A percentile compares a stretch with the other conserved stretches of the same genome.
Conservation (phyloP, 2,888 invertebrate species). For the Shargacucullia verbasci region DNA sequence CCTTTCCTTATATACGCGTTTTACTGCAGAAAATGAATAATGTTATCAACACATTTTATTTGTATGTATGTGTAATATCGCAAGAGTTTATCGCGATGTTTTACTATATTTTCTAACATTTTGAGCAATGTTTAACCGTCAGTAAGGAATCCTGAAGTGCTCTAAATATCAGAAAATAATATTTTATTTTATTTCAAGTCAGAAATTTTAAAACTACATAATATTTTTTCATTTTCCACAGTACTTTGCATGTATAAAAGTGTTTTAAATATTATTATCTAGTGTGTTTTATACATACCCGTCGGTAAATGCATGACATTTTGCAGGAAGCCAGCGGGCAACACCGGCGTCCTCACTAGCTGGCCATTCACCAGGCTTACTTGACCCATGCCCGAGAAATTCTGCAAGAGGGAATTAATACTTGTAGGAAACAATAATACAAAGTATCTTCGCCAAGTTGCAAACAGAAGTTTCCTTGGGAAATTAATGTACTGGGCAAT, state of each 20-base stretch:
- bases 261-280: no score
- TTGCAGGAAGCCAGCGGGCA: constrained; percentile 92
- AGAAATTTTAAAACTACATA: neutral
- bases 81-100: no score
- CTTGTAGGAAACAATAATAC: no score
- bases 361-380: constrained; percentile 90
- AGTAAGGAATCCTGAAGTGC: no score
- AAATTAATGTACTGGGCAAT: no score
- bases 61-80: no score
- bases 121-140: no score
- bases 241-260: neutral
- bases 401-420: constrained; percentile 67
- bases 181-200: no score
- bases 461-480: no score
- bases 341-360: constrained; percentile 92
- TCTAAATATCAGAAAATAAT: no score
- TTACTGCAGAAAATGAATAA: constrained; percentile 20
- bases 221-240: constrained; percentile 8
- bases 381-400: constrained; percentile 86
- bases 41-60: neutral
- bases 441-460: neutral
- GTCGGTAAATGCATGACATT: constrained; percentile 92
- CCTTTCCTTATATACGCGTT: neutral
- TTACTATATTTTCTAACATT: no score
- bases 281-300: constrained; percentile 64